phyloP scores from a whole-genome alignment of 2,113 vertebrate species.

The Marmota monax region DNA sequence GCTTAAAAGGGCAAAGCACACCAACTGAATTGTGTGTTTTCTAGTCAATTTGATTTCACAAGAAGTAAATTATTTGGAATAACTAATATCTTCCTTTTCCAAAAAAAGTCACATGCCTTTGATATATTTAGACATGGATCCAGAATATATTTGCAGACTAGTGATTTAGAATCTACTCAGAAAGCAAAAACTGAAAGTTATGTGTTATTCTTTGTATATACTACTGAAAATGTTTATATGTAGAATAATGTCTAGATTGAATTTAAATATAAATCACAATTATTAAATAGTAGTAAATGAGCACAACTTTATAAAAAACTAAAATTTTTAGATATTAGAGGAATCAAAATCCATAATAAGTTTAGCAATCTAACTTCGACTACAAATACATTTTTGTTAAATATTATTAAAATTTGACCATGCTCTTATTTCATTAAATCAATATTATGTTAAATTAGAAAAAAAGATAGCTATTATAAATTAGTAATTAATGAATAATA shows the following conservation, averaged over 20 bases:
- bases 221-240: not conserved
- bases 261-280: not conserved
- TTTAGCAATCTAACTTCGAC: not conserved
- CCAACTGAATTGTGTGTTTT: not conserved
- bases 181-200: not conserved
- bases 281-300: not conserved
- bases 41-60: not conserved
- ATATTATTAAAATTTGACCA: not conserved
- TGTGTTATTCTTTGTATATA: not conserved
- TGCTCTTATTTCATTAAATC: not conserved
- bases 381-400: not conserved
- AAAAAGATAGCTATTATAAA: not conserved
- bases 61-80: conserved; percentile 17
- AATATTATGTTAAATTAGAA: not conserved
- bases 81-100: not conserved
- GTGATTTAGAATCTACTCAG: conserved; percentile 5
- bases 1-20: not conserved
- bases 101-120: not conserved
- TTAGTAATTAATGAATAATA: not conserved
- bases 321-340: not conserved
- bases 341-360: not conserved
- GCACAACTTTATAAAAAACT: not conserved
- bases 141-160: conserved; percentile 5
- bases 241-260: not conserved
- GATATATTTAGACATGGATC: not conserved